Evolutionary conservation across 1,140 invertebrate species (phyloP).

Genomic region (Acyrthosiphon pisum): DNA sequence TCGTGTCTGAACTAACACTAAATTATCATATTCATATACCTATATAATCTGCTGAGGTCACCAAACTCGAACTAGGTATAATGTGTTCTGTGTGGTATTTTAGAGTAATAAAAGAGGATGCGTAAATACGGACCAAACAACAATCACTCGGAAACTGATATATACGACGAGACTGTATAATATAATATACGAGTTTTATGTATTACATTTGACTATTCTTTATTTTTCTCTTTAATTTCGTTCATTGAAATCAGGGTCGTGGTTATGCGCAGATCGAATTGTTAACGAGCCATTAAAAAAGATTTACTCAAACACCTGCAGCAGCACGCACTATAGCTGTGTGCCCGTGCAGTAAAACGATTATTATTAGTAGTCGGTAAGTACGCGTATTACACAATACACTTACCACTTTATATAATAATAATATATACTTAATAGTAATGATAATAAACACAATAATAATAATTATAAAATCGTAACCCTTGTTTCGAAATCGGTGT

Average conservation of each 20-base stretch:
- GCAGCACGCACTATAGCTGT: background rate
- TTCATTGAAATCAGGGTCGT: background rate
- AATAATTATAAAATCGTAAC: background rate
- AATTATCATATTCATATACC: background rate
- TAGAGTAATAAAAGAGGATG: no score
- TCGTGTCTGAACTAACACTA: background rate
- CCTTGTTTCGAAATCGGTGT: background rate
- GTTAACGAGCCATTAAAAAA: background rate
- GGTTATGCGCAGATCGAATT: background rate
- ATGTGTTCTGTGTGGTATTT: no score
- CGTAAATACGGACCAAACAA: background rate
- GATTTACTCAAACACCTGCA: background rate
- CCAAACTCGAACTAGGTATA: background rate
- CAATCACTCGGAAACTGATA: background rate
- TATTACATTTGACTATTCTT: background rate
- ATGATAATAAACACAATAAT: background rate
- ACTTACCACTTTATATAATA: background rate
- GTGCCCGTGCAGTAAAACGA: background rate
- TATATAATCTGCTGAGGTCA: background rate
- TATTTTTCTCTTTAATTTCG: background rate
- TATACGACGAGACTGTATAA: background rate
- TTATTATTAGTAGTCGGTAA: background rate
- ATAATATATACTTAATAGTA: background rate
- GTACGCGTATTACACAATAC: background rate
- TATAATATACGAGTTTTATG: background rate